Evolutionary conservation across 30 jellyfish, hydroid and myxozoan genomes (phyloP).

Genomic region (Hydractinia echinata): DNA sequence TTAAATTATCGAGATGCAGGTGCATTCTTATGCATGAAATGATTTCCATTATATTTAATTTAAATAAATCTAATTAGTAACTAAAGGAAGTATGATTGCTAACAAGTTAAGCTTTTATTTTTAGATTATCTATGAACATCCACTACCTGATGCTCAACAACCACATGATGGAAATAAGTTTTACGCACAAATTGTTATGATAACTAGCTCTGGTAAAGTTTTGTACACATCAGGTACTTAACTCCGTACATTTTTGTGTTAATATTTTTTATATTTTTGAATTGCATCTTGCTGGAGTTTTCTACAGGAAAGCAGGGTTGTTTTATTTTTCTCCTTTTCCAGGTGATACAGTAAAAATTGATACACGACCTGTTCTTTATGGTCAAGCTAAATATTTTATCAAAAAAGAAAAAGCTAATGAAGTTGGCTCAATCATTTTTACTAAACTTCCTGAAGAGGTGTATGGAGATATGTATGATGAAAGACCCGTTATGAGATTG

Average conservation of each 20-base stretch:
- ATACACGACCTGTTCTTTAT: conserved; percentile 9
- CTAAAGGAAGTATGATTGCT: too few relatives aligned
- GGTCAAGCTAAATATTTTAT: conserved; percentile 5
- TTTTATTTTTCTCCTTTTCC: background rate
- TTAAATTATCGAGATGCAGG: too few relatives aligned
- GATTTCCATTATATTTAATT: too few relatives aligned
- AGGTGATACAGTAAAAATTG: conserved; percentile 26
- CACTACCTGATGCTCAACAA: conserved; percentile 24
- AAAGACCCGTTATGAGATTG: conserved; percentile 10
- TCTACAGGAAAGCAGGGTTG: too few relatives aligned
- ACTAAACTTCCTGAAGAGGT: conserved; percentile 27
- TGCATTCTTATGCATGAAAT: too few relatives aligned
- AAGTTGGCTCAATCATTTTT: conserved; percentile 3
- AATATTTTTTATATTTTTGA: too few relatives aligned
- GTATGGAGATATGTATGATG: conserved; percentile 14
- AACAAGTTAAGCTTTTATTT: background rate
- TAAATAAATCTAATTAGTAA: too few relatives aligned
- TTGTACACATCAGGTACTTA: conserved; percentile 16
- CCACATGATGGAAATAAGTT: conserved; percentile 12
- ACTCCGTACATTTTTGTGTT: too few relatives aligned
- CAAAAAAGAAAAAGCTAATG: conserved; percentile 8
- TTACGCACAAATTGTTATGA: conserved; percentile 2
- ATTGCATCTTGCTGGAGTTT: too few relatives aligned
- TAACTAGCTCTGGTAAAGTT: conserved; percentile 10
- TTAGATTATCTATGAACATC: conserved; percentile 12